Base-by-base conservation (phyloP, 1,140 invertebrate species). In the Drosophila repleta region DNA sequence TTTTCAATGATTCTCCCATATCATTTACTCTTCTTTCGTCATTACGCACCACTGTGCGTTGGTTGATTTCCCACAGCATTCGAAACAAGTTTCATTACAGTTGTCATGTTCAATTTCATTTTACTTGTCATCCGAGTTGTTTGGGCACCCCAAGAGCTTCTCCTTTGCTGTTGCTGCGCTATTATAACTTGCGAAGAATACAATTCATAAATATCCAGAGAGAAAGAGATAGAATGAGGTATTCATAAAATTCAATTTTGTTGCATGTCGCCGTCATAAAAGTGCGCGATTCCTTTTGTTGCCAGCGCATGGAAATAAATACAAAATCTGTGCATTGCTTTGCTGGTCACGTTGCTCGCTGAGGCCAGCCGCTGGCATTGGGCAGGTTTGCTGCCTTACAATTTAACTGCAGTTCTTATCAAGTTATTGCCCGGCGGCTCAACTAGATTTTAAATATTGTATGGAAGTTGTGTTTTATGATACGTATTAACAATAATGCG, bases 231-330 rank as follows among this genome's bases (percentile, higher is more conserved):
- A 41, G 15, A 49, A 29, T 4, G 45, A 65, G 37, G 66, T 74
- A 82, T 79, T 85, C 81, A 90, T 90, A 90, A 90, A 90, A 90
- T 83, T 90, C 82, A 90, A 90, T 90, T 90, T 90, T 90, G 87
- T 90, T 87, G 87, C 87, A 90, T 87, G 87, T 87, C 57, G 69
- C 69, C 56, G 64, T 73, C 82, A 78, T 85, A 85, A 85, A 85
- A 87, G 70, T 82, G 45, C 82, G 67, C 76, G 81, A 70, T 74
- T 85, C 65, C 82, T 87, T 85, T 85, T 85, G 82, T 87, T 74
- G 49, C 48, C 63, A 17, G 45, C 37, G 29, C 75, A 85, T 72
- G 69, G 55, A 69, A 82, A 83, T 74, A 74, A 41, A 17, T 43
- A 43, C 74, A 55, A 85, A 85, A 85, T 85, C 82, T 87, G 74